Conservation (phyloP, 2,888 invertebrate genomes). For the Leptothorax acervorum region DNA sequence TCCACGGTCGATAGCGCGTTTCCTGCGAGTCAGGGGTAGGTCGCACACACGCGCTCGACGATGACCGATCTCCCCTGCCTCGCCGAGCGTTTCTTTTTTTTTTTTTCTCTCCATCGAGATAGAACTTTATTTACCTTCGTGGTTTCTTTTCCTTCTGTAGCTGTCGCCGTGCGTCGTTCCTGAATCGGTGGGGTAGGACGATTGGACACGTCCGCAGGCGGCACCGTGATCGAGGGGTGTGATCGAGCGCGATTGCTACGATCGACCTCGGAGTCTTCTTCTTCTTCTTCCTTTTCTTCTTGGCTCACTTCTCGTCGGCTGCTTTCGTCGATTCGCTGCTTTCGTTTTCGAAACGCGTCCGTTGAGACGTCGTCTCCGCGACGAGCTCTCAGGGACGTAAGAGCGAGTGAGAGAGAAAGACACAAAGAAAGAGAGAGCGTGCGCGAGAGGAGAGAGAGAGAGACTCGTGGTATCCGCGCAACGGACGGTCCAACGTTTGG, state of each 20-base stretch:
- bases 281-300: slow-evolving; percentile 58
- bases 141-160: slow-evolving; percentile 51
- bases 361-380: slow-evolving; percentile 25
- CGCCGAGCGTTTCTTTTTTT: not conserved
- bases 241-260: slow-evolving; percentile 48
- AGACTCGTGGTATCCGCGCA: slow-evolving; percentile 73
- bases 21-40: slow-evolving; percentile 28
- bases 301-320: slow-evolving; percentile 29
- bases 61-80: not conserved
- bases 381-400: slow-evolving; percentile 49
- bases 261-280: slow-evolving; percentile 65
- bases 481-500: slow-evolving; percentile 83
- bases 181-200: slow-evolving; percentile 76
- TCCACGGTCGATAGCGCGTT: slow-evolving; percentile 53
- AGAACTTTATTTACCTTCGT: slow-evolving; percentile 67
- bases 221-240: slow-evolving; percentile 40
- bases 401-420: slow-evolving; percentile 57
- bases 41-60: slow-evolving; percentile 32
- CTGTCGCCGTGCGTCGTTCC: slow-evolving; percentile 80
- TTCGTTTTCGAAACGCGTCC: slow-evolving; percentile 38
- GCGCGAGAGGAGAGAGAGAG: slow-evolving; percentile 64
- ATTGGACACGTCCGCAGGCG: slow-evolving; percentile 48
- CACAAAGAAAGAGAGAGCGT: slow-evolving; percentile 53
- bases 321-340: slow-evolving; percentile 31
- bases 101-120: not conserved